Evolutionary conservation across 2,888 invertebrate species (phyloP).

Genomic region (Hyles lineata): DNA sequence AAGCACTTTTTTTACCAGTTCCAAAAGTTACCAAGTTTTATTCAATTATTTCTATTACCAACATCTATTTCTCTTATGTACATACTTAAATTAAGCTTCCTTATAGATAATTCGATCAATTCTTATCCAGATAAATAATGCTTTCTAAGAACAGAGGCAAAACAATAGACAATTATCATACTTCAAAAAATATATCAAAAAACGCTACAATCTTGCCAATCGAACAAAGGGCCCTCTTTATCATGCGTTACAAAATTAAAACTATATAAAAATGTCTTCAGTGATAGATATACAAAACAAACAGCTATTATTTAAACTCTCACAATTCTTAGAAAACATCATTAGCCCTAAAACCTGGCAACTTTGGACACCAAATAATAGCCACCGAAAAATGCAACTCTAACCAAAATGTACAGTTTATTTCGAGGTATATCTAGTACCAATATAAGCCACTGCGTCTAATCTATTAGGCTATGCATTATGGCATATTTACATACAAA

Average conservation of each 20-base stretch:
- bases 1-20: neutral
- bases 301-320: neutral
- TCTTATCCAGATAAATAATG: too few species aligned
- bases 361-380: neutral
- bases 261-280: too few species aligned
- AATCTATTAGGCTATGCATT: neutral
- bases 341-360: too few species aligned
- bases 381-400: neutral
- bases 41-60: neutral
- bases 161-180: too few species aligned
- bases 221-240: too few species aligned
- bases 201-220: too few species aligned
- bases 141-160: too few species aligned
- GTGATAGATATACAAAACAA: too few species aligned
- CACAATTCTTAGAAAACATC: neutral
- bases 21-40: neutral
- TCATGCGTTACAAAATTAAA: too few species aligned
- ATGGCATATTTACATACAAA: constrained; percentile 6
- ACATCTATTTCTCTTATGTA: neutral
- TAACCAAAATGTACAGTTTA: neutral
- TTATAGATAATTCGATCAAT: too few species aligned
- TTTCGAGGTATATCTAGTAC: neutral
- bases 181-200: too few species aligned
- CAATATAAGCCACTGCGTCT: neutral
- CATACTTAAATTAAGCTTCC: too few species aligned